These are phyloP conservation scores for Athene noctua DNA, from an alignment of 2,113 vertebrate genomes.

Conservation along the genomic window DNA sequence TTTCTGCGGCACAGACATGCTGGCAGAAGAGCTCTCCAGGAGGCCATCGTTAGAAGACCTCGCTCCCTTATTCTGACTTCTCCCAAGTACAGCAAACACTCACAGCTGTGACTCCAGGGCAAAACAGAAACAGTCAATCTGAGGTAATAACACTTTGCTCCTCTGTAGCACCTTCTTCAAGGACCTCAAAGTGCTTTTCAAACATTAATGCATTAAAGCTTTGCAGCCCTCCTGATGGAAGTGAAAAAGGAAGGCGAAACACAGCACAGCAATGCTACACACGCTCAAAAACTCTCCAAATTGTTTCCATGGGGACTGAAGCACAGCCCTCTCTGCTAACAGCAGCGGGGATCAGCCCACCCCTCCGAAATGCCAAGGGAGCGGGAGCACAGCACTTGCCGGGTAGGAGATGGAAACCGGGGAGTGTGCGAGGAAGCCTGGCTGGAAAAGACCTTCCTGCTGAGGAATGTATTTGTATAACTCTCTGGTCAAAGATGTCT, in stretches of 20 bases:
- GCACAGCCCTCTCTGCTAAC: not conserved
- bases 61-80: not conserved
- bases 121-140: constrained; percentile 23
- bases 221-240: not conserved
- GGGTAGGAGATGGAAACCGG: not conserved
- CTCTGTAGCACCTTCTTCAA: constrained; percentile 28
- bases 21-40: not conserved
- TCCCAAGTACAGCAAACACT: not conserved
- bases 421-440: not conserved
- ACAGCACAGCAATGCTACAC: constrained; percentile 25
- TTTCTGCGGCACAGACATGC: not conserved
- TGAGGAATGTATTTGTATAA: not conserved
- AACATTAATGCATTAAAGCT: constrained; percentile 24
- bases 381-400: not conserved
- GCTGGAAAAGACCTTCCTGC: not conserved
- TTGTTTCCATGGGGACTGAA: constrained; percentile 67
- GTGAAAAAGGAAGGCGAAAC: constrained; percentile 1
- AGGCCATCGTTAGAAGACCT: not conserved
- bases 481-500: not conserved
- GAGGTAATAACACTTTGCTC: constrained; percentile 8
- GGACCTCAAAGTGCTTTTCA: constrained; percentile 43
- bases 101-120: not conserved
- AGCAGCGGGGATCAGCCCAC: not conserved
- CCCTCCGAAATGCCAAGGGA: constrained; percentile 21
- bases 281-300: constrained; percentile 48